Conservation (phyloP, 2,797 vertebrate genomes). For the Rhabdophis nuchalis region DNA sequence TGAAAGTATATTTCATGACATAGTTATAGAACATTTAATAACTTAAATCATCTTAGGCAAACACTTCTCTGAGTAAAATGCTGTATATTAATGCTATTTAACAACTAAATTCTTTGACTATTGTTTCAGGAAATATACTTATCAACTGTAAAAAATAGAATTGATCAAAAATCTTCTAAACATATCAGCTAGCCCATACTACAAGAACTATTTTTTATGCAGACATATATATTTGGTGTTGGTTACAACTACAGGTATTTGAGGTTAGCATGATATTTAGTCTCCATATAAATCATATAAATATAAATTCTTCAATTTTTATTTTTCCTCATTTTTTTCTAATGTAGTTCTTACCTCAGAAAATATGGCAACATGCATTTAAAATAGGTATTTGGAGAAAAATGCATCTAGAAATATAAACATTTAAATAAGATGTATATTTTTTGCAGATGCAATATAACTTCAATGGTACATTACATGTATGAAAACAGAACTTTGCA, state of each 20-base stretch:
- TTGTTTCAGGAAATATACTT: background rate
- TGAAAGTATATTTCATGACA: background rate
- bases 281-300: background rate
- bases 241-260: background rate
- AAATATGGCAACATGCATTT: background rate
- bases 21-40: background rate
- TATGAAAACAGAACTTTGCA: background rate
- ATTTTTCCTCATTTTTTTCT: no score
- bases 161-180: background rate
- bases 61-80: background rate
- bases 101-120: background rate
- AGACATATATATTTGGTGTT: background rate
- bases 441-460: background rate
- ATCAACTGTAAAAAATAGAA: background rate
- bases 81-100: background rate
- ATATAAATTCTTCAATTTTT: background rate
- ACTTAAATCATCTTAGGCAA: constrained; percentile 6
- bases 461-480: background rate
- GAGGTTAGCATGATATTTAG: background rate
- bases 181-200: background rate
- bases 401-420: background rate
- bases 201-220: background rate
- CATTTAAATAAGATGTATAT: background rate
- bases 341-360: background rate
- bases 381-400: background rate